Conservation (phyloP, 2,113 vertebrate genomes). For the Heterotis niloticus region DNA sequence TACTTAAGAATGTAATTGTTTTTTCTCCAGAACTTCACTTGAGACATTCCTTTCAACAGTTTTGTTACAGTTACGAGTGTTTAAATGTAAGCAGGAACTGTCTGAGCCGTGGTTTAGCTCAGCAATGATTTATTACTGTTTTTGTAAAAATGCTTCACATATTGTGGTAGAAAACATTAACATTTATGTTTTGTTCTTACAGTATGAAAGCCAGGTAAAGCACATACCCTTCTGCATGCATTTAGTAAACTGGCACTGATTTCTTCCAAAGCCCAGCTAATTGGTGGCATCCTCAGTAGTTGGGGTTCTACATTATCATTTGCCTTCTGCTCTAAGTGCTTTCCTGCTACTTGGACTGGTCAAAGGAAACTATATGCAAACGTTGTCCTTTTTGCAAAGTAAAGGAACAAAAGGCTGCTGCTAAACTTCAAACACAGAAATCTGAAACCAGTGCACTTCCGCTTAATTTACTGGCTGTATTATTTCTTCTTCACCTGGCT, state of each 20-base stretch:
- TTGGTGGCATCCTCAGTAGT: background rate
- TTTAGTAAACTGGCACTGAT: conserved; percentile 27
- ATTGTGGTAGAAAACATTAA: conserved; percentile 41
- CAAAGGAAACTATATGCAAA: conserved; percentile 2
- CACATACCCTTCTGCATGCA: conserved; percentile 61
- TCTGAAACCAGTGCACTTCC: background rate
- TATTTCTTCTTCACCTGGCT: background rate
- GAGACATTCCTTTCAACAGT: background rate
- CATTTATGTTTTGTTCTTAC: conserved; percentile 56
- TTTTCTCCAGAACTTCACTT: background rate
- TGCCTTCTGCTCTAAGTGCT: background rate
- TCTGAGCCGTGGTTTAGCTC: background rate
- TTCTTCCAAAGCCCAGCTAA: background rate
- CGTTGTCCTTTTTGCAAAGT: background rate
- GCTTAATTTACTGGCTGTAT: background rate
- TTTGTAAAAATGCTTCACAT: background rate
- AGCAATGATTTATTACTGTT: background rate
- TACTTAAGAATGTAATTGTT: background rate
- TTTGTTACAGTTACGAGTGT: background rate
- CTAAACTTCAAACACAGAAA: background rate
- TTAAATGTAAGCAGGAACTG: background rate
- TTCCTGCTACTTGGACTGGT: background rate
- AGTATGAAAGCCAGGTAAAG: conserved; percentile 91
- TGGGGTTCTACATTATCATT: background rate
- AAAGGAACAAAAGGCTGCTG: background rate